Conservation (phyloP, 2,888 invertebrate genomes). For the Melanophora roralis region DNA sequence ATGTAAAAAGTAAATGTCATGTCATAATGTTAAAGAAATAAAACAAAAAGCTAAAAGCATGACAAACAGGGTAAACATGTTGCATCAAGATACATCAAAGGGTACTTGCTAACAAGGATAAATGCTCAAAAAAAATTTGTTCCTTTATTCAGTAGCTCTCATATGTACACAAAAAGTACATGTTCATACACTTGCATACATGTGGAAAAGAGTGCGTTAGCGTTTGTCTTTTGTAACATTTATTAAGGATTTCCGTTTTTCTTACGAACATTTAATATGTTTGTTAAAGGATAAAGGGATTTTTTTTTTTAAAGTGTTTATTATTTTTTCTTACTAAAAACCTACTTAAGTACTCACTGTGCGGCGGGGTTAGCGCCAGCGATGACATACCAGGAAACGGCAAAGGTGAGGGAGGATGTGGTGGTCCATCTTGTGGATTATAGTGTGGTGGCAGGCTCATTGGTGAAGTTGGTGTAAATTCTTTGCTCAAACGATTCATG, state of each 20-base stretch:
- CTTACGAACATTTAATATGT: constrained; percentile 59
- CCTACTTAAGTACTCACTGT: constrained; percentile 81
- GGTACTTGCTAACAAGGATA: constrained; percentile 6
- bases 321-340: constrained; percentile 39
- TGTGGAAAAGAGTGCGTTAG: constrained; percentile 46
- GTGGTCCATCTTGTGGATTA: constrained; percentile 78
- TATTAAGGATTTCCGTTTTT: constrained; percentile 69
- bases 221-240: constrained; percentile 38
- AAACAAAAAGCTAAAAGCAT: constrained; percentile 38
- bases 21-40: constrained; percentile 40
- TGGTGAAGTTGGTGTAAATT: constrained; percentile 76
- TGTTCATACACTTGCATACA: too few relatives aligned
- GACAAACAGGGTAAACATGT: constrained; percentile 65
- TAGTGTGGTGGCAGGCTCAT: constrained; percentile 77
- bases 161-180: background rate
- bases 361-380: constrained; percentile 88
- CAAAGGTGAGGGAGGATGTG: constrained; percentile 80
- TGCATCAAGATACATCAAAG: constrained; percentile 58
- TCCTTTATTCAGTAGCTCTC: background rate
- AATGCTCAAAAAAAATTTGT: background rate
- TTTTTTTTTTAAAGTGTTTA: constrained; percentile 40
- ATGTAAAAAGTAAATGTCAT: constrained; percentile 62
- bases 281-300: constrained; percentile 31
- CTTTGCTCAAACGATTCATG: constrained; percentile 76
- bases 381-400: constrained; percentile 86